phyloP scores from a whole-genome alignment of 2,888 invertebrate genomes.

The Rhagophthalmus giganteus region DNA sequence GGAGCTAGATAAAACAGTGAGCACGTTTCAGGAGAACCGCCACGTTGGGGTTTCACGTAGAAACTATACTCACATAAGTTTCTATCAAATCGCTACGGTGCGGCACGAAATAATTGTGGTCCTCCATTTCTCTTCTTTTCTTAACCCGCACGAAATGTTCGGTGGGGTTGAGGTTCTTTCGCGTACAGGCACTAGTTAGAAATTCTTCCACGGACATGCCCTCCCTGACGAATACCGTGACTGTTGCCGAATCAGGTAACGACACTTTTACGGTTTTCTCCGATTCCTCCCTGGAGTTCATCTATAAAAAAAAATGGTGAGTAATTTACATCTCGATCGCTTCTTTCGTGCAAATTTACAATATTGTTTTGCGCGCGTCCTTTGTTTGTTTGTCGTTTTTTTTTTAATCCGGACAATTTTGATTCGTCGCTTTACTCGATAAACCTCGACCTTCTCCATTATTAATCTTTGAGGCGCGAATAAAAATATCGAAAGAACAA shows the following conservation, averaged over 20 bases:
- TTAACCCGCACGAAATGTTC: slow-evolving; percentile 96
- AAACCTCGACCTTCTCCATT: too few species aligned
- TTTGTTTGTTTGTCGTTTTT: too few species aligned
- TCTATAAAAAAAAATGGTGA: slow-evolving; percentile 65
- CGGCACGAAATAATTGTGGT: slow-evolving; percentile 95
- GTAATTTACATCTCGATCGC: slow-evolving; percentile 14
- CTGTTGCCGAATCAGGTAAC: slow-evolving; percentile 80
- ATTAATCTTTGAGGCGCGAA: too few species aligned
- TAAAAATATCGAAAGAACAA: too few species aligned
- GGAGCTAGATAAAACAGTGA: slow-evolving; percentile 70
- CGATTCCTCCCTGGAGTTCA: slow-evolving; percentile 82
- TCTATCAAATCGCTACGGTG: slow-evolving; percentile 93
- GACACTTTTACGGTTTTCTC: slow-evolving; percentile 89
- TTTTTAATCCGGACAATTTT: too few species aligned
- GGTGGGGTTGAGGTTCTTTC: slow-evolving; percentile 89
- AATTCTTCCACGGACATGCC: slow-evolving; percentile 96
- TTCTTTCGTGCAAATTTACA: too few species aligned
- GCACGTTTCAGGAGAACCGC: too few species aligned
- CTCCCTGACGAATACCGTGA: slow-evolving; percentile 84
- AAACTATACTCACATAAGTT: slow-evolving; percentile 78
- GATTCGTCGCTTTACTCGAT: too few species aligned
- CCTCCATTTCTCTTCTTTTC: slow-evolving; percentile 92
- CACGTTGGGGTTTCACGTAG: too few species aligned
- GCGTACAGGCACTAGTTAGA: slow-evolving; percentile 86
- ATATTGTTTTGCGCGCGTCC: too few species aligned